A percentile compares a stretch with the other conserved stretches of the same genome.
phyloP scores from a whole-genome alignment of 2,797 vertebrate genomes.

The Pantherophis alleghaniensis region DNA sequence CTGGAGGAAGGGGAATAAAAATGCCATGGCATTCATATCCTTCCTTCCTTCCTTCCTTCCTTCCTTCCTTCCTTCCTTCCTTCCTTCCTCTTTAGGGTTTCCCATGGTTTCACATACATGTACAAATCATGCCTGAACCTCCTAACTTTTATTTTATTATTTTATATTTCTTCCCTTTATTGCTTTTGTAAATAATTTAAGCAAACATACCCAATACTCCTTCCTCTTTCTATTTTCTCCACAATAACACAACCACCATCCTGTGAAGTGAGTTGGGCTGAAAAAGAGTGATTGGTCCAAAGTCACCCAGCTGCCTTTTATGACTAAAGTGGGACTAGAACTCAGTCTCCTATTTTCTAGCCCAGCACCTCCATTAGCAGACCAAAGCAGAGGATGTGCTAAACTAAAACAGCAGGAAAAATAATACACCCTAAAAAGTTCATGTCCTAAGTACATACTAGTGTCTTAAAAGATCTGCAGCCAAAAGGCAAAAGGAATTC shows the following conservation, averaged over 20 bases:
- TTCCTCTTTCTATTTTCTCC: not conserved
- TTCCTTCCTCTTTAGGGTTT: not conserved
- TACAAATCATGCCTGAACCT: not conserved
- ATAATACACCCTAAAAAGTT: not conserved
- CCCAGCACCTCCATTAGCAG: not conserved
- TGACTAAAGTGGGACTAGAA: not conserved
- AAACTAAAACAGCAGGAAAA: not conserved
- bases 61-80: no score
- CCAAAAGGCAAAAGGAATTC: not conserved
- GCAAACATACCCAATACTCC: not conserved
- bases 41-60: not conserved
- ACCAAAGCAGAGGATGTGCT: not conserved
- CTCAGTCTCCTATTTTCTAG: not conserved
- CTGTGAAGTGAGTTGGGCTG: not conserved
- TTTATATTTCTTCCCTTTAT: not conserved
- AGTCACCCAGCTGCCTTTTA: not conserved
- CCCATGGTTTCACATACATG: not conserved
- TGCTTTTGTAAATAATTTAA: not conserved
- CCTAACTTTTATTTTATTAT: not conserved
- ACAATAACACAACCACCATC: not conserved
- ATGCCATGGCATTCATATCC: not conserved
- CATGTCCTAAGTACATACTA: not conserved
- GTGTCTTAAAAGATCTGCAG: not conserved
- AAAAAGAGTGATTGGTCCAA: not conserved
- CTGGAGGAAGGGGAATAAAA: not conserved